phyloP scores from a whole-genome alignment of 2,888 invertebrate genomes.

The Papilio protenor region DNA sequence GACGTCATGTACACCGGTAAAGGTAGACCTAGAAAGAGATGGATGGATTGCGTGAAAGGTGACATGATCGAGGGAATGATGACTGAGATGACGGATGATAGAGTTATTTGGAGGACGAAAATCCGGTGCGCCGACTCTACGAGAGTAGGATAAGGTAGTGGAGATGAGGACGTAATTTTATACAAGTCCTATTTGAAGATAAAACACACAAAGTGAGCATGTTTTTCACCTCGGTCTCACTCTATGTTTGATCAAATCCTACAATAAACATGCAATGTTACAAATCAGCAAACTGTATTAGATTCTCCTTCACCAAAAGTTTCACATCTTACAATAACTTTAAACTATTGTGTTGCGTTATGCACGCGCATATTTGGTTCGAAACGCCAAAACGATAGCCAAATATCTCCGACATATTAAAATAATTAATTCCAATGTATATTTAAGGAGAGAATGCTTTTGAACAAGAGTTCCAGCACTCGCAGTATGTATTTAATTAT shows the following conservation, averaged over 20 bases:
- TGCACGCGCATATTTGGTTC: constrained; percentile 15
- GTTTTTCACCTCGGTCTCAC: not conserved
- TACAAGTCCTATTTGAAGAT: not conserved
- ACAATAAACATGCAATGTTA: not conserved
- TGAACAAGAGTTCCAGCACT: no score
- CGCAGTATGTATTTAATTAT: no score
- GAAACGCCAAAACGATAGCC: not conserved
- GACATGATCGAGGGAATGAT: no score
- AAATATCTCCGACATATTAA: constrained; percentile 8
- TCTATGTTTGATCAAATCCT: not conserved
- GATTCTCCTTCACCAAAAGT: not conserved
- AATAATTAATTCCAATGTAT: not conserved
- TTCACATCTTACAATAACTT: constrained; percentile 12
- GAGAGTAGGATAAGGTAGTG: no score
- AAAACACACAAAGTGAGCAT: not conserved
- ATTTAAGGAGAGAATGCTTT: no score
- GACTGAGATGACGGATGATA: no score
- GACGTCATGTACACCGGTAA: no score
- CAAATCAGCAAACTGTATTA: not conserved
- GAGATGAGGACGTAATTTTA: no score
- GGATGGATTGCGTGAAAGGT: no score
- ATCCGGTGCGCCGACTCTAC: no score
- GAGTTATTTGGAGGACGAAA: no score
- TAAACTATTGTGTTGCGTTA: constrained; percentile 18
- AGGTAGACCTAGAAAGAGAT: no score